phyloP scores from a whole-genome alignment of 1,140 invertebrate genomes.

The Mya arenaria region DNA sequence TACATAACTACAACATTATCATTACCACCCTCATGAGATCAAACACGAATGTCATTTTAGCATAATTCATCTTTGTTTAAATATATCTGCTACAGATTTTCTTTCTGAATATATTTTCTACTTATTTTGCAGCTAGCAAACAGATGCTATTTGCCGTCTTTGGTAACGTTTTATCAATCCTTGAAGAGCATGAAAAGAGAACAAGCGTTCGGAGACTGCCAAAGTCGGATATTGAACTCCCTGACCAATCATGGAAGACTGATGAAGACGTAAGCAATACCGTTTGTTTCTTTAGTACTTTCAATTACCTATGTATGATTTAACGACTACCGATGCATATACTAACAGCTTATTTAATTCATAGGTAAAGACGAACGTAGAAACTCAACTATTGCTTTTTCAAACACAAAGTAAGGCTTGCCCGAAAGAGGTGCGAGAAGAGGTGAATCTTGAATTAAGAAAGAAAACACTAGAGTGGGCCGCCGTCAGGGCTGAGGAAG shows the following conservation, averaged over 20 bases:
- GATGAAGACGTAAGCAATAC: no score
- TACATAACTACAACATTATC: no score
- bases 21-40: no score
- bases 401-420: not conserved
- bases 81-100: no score
- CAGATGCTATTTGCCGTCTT: conserved; percentile 16
- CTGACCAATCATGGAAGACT: no score
- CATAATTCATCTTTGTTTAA: no score
- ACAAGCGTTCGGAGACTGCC: not conserved
- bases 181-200: conserved; percentile 7
- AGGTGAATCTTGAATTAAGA: not conserved
- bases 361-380: conserved; percentile 1
- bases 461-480: not conserved
- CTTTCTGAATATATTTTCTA: no score
- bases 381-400: not conserved
- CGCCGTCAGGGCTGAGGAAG: not conserved
- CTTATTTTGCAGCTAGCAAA: conserved; percentile 25
- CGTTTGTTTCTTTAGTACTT: no score
- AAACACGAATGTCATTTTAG: no score
- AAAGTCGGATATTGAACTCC: no score
- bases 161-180: conserved; percentile 2
- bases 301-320: no score
- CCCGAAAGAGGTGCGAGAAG: not conserved
- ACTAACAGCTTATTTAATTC: not conserved
- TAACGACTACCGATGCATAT: not conserved